Conservation (phyloP, 2,888 invertebrate species). For the Pristionchus mayeri region DNA sequence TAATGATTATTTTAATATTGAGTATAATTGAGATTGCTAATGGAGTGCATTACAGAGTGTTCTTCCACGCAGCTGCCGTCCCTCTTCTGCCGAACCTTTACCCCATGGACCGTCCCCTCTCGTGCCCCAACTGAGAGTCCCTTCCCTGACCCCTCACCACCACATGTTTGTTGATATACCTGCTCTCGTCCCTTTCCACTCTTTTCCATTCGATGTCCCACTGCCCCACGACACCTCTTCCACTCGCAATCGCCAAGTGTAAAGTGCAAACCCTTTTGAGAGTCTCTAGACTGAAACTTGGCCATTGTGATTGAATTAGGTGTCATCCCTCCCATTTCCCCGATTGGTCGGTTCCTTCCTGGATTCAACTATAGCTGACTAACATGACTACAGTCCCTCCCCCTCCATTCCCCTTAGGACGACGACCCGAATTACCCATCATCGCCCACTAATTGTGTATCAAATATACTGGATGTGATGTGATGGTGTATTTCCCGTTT, state of each 20-base stretch:
- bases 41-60: conserved; percentile 43
- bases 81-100: conserved; percentile 12
- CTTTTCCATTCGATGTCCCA: not conserved
- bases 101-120: not conserved
- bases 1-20: not conserved
- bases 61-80: conserved; percentile 32
- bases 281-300: too few species aligned
- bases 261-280: too few species aligned
- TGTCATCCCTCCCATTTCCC: too few species aligned
- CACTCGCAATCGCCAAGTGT: not conserved
- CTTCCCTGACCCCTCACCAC: not conserved
- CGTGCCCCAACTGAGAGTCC: not conserved
- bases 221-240: not conserved
- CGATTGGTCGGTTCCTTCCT: too few species aligned
- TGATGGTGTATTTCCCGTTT: not conserved
- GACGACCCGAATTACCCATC: not conserved
- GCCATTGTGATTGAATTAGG: conserved; percentile 15
- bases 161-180: too few species aligned
- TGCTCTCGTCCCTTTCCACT: not conserved
- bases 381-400: conserved; percentile 28
- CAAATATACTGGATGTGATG: conserved; percentile 43
- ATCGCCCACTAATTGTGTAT: conserved; percentile 42
- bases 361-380: not conserved
- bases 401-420: conserved; percentile 12
- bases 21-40: too few species aligned